Evolutionary conservation across 1,140 invertebrate genomes (phyloP).

Genomic region (Drosophila rufa): DNA sequence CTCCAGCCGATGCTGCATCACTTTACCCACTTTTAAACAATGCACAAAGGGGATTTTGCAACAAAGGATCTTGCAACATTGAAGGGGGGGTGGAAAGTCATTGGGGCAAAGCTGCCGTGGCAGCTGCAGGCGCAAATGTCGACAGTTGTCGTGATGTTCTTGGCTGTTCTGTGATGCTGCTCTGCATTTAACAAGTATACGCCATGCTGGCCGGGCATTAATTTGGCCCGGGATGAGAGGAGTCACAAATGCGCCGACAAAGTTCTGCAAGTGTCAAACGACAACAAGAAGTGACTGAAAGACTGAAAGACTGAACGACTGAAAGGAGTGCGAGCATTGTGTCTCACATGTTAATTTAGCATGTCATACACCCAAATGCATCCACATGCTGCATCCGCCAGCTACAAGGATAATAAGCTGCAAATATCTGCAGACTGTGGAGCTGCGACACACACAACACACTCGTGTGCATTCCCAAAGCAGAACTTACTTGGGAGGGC

Average conservation of each 20-base stretch:
- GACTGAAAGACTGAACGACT: no score
- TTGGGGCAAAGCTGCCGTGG: constrained; percentile 17
- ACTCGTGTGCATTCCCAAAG: constrained; percentile 44
- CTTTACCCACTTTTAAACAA: constrained; percentile 66
- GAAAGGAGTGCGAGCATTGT: constrained; percentile 26
- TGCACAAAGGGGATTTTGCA: constrained; percentile 54
- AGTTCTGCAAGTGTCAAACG: constrained; percentile 54
- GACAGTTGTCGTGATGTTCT: constrained; percentile 39
- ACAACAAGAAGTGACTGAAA: constrained; percentile 21
- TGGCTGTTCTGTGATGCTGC: constrained; percentile 35
- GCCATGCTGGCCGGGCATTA: constrained; percentile 75
- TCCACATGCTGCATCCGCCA: constrained; percentile 48
- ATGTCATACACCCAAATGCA: constrained; percentile 69
- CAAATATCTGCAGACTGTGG: constrained; percentile 35
- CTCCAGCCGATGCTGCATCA: constrained; percentile 28
- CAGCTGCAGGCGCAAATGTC: constrained; percentile 35
- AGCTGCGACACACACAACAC: constrained; percentile 55
- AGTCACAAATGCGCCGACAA: constrained; percentile 79
- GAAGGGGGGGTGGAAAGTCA: constrained; percentile 10
- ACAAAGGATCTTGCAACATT: constrained; percentile 54
- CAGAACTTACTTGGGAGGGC: constrained; percentile 17
- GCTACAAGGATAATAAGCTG: constrained; percentile 50
- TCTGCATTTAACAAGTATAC: constrained; percentile 76
- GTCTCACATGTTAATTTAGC: constrained; percentile 73
- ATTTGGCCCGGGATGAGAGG: constrained; percentile 46